These are phyloP conservation scores for Phalloptychus januarius DNA, from an alignment of 2,797 vertebrate genomes.

Conservation along the genomic window DNA sequence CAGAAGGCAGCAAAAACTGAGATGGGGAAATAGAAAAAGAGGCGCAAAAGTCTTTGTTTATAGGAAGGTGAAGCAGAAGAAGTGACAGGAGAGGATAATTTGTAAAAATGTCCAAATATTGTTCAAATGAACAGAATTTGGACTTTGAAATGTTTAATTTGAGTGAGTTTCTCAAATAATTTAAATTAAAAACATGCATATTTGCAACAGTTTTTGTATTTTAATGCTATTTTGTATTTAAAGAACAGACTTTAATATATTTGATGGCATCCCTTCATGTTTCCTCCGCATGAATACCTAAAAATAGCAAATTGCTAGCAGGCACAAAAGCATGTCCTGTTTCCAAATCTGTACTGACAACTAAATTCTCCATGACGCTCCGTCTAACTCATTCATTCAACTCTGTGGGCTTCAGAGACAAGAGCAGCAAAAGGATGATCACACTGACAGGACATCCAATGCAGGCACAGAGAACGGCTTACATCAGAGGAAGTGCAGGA, in stretches of 20 bases:
- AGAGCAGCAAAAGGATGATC: conserved; percentile 28
- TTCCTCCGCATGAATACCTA: conserved; percentile 18
- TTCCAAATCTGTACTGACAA: conserved; percentile 50
- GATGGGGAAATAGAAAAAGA: conserved; percentile 36
- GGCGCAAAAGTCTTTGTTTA: conserved; percentile 40
- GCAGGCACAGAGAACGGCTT: neutral
- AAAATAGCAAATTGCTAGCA: conserved; percentile 39
- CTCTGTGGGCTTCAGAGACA: conserved; percentile 34
- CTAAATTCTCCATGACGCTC: conserved; percentile 39
- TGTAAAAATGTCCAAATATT: neutral
- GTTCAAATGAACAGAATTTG: neutral
- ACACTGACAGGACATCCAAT: conserved; percentile 15
- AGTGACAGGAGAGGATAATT: conserved; percentile 39
- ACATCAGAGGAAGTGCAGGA: neutral
- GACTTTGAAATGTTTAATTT: neutral
- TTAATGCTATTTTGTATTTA: neutral
- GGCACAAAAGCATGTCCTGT: conserved; percentile 31
- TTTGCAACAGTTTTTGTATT: neutral
- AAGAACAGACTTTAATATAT: neutral
- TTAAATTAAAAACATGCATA: neutral
- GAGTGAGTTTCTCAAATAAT: neutral
- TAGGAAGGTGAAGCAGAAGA: conserved; percentile 34
- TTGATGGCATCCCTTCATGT: conserved; percentile 2
- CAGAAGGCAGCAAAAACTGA: conserved; percentile 30
- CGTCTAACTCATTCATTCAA: conserved; percentile 31